Percentiles rank a stretch among this genome's conserved stretches.
Evolutionary conservation across 2,888 invertebrate species (phyloP).

Genomic region (Amphiduros pacificus): DNA sequence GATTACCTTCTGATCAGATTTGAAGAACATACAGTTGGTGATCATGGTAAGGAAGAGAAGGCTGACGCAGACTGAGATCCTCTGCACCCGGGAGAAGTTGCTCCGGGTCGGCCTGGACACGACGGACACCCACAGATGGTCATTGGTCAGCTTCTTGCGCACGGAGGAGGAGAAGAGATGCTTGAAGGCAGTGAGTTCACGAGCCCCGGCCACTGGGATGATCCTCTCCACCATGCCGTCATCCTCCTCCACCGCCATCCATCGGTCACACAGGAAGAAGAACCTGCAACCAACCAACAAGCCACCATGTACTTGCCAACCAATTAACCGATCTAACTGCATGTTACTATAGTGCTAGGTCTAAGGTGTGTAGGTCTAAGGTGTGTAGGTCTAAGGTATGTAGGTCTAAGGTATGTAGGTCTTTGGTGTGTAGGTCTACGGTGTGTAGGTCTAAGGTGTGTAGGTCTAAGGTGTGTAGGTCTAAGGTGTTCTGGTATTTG

Average conservation of each 20-base stretch:
- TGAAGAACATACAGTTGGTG: constrained; percentile 60
- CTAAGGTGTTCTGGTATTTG: too few species aligned
- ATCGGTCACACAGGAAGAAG: constrained; percentile 55
- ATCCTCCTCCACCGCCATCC: constrained; percentile 58
- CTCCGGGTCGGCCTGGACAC: constrained; percentile 54
- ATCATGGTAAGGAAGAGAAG: constrained; percentile 59
- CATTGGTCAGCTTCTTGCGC: constrained; percentile 57
- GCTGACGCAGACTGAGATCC: constrained; percentile 57
- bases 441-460: too few species aligned
- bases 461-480: too few species aligned
- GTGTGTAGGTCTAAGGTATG: too few species aligned
- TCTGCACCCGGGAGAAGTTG: constrained; percentile 59
- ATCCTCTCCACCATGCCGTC: constrained; percentile 58
- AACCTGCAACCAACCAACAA: constrained; percentile 38
- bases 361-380: too few species aligned
- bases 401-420: too few species aligned
- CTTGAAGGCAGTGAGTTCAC: constrained; percentile 56
- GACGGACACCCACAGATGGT: constrained; percentile 59
- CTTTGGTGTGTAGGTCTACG: too few species aligned
- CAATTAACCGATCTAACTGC: too few species aligned
- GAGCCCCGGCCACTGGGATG: constrained; percentile 54
- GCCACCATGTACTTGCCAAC: background rate
- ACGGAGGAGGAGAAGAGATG: constrained; percentile 55
- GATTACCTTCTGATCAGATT: constrained; percentile 25
- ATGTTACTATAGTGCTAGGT: too few species aligned